Evolutionary conservation across 2,888 invertebrate species (phyloP), one percentile per base, ranked within the genome.

Genomic region (Baronia brevicornis): DNA sequence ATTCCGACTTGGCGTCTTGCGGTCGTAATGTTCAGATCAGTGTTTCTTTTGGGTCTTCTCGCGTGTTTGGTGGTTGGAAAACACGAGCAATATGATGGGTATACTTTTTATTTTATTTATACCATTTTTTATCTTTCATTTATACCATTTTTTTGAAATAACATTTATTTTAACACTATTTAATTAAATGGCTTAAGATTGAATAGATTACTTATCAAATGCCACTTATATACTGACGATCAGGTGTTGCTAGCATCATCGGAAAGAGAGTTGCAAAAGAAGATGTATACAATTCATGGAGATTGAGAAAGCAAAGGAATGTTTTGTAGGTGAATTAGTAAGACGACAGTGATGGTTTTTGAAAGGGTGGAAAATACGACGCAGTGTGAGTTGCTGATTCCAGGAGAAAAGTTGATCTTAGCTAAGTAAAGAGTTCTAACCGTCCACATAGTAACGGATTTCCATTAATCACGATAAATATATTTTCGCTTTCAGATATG

Each of bases 401-500:
- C n/a, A n/a, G n/a, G n/a, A n/a, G n/a, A n/a, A n/a, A n/a, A n/a
- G n/a, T n/a, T n/a, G n/a, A 19, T 5, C 7, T 7, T 19, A 19
- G 6, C 7, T 19, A 7, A 7, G 3, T n/a, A 12, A 18, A 27
- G 17, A 7, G 3, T 3, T 7, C 9, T 27, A 27, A 27, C 19
- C 27, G 4, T 18, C 7, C 9, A 7, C 9, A 4, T 5, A 11
- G 11, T 22, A 22, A 11, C 11, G 5, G 2, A 6, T 11, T 18
- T 27, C n/a, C 19, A 27, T 11, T 9, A 8, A 11, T 19, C 19
- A 4, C 14, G 13, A 7, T 13, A 22, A 5, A 10, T 11, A 7
- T 22, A 22, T n/a, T 7, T 27, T 33, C 10, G 5, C 25, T 38
- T 47, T 12, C 51, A 71, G 75, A 3, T 47, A 55, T 25, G 46